Conservation (phyloP, 2,797 vertebrate species). For the Cirrhinus molitorella region DNA sequence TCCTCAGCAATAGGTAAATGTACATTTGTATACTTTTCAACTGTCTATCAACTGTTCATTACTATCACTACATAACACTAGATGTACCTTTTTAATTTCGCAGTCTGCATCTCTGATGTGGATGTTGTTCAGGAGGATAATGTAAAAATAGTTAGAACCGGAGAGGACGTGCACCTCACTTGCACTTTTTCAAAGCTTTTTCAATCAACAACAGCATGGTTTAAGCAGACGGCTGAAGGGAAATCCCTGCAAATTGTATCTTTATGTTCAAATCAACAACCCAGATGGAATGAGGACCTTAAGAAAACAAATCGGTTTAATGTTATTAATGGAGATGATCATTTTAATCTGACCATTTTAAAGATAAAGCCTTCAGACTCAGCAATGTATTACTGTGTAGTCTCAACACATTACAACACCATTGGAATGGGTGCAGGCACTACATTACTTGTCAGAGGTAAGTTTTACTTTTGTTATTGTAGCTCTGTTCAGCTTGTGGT, state of each 20-base stretch:
- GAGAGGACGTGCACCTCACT: background rate
- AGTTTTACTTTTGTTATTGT: background rate
- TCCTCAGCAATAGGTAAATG: background rate
- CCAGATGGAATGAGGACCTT: background rate
- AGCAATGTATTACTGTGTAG: background rate
- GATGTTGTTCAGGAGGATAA: constrained; percentile 1
- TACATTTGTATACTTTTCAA: background rate
- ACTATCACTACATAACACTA: background rate
- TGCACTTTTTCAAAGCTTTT: background rate
- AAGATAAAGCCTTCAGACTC: background rate
- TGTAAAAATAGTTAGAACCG: background rate
- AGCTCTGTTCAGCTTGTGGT: background rate
- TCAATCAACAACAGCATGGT: background rate
- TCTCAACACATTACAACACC: background rate
- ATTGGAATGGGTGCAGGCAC: constrained; percentile 19
- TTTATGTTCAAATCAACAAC: background rate
- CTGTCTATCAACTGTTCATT: background rate
- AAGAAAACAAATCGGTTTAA: background rate
- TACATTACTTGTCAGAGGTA: background rate
- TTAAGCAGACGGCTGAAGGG: background rate
- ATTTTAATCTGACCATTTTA: constrained; percentile 16
- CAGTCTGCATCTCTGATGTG: background rate
- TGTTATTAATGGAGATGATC: background rate
- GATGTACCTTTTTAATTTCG: background rate
- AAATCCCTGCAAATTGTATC: background rate